Conservation (phyloP, 2,888 invertebrate species). For the Rhingia campestris region DNA sequence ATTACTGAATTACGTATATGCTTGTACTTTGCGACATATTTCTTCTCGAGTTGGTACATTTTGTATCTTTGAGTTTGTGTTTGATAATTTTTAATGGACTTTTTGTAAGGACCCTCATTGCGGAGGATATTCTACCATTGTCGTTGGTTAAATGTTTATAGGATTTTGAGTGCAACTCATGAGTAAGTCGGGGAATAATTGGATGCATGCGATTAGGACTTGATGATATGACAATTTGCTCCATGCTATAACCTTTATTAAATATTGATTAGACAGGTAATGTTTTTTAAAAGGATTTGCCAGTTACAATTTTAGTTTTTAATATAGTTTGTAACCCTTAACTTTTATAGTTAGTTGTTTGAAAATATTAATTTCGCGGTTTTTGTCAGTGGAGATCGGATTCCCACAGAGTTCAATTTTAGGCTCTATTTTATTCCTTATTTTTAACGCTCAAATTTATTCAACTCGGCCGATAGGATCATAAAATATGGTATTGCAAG, state of each 20-base stretch:
- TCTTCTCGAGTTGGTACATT: not conserved
- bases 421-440: no score
- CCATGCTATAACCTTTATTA: not conserved
- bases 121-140: constrained; percentile 1
- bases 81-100: constrained; percentile 45
- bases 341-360: no score
- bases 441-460: no score
- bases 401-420: no score
- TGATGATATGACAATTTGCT: not conserved
- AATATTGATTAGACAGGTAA: no score
- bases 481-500: no score
- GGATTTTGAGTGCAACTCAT: not conserved
- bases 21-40: not conserved
- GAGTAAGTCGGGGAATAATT: constrained; percentile 1
- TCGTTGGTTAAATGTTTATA: not conserved
- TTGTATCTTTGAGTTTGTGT: not conserved
- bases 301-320: no score
- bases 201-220: not conserved
- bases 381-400: no score
- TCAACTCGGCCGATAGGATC: no score
- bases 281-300: no score
- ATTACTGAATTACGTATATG: not conserved
- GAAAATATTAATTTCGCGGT: no score
- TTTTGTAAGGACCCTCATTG: not conserved
- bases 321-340: no score